Evolutionary conservation across 2,113 vertebrate species (phyloP), one percentile per base, ranked within the genome.

Genomic region (Melospiza georgiana): DNA sequence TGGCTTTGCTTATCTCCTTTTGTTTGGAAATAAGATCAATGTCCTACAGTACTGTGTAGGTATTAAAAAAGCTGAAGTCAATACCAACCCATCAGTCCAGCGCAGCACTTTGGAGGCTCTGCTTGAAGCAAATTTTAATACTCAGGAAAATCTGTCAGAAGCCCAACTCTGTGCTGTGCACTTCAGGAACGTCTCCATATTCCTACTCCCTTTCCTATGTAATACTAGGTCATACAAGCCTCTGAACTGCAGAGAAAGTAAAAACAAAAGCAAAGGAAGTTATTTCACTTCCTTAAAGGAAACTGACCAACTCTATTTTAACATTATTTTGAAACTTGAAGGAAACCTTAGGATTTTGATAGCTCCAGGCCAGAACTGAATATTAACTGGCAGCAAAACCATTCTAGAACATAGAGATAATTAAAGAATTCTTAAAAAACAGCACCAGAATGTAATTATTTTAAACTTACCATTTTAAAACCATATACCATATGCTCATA

Each of bases 261-360:
- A 80, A 78, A 93, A 84, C 46, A 85, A 78, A 79, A 75, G 39
- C 21, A 84, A 63, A 94, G 93, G 92, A 97, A 97, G 79, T 75
- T 61, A 44, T 94, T 88, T 35, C 35, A 85, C 76, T 96, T 96
- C 90, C 93, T 90, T 75, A 86, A 80, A 95, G 88, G 88, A 96
- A 96, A 59, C 57, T 5, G 44, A 95, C 44, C 12, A 77, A 93
- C 76, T 79, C 76, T 41, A 76, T 82, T 80, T 59, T 30, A 84
- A 90, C 63, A 72, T 25, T 65, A 96, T 81, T 92, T 86, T 7
- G 21, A 71, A 90, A 88, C 85, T 81, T 92, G 79, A 91, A 94
- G 78, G 79, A 85, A 96, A 78, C 72, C 85, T 75, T 84, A 72
- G 21, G 79, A 93, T 85, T 89, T 35, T 74, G 35, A 85, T 95